These are phyloP conservation scores for Clusia tigrina DNA, from an alignment of 2,888 invertebrate genomes.

Conservation along the genomic window DNA sequence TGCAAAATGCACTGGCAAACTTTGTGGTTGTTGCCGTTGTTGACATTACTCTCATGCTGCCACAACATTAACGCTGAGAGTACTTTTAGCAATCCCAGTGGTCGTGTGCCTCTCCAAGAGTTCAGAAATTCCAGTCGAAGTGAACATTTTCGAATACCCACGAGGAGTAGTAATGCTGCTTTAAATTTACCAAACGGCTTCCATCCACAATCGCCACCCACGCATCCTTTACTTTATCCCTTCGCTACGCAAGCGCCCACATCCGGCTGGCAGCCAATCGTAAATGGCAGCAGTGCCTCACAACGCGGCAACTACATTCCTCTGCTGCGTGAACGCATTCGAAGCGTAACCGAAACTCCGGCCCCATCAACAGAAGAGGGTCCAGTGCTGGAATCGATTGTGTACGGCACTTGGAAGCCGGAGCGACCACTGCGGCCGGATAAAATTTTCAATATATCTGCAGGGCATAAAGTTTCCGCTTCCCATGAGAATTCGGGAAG, in stretches of 20 bases:
- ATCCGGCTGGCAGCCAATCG: conserved; percentile 32
- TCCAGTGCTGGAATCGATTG: conserved; percentile 43
- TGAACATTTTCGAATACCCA: background rate
- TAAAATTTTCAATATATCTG: conserved; percentile 14
- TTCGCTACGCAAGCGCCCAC: conserved; percentile 9
- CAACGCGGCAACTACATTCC: background rate
- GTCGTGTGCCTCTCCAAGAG: background rate
- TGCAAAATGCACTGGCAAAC: background rate
- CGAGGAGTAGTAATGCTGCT: background rate
- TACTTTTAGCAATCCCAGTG: background rate
- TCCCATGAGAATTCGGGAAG: background rate
- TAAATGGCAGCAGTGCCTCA: background rate
- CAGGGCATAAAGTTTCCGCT: background rate
- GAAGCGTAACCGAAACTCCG: conserved; percentile 15
- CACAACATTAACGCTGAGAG: background rate
- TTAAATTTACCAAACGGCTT: conserved; percentile 37
- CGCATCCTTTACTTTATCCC: conserved; percentile 38
- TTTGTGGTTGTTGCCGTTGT: background rate
- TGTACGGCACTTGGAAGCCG: conserved; percentile 57
- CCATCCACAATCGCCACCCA: conserved; percentile 34
- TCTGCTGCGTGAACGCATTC: conserved; percentile 23
- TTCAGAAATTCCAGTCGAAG: too few relatives aligned
- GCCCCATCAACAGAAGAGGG: conserved; percentile 24
- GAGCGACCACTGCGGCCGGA: conserved; percentile 46
- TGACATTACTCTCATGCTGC: background rate